A percentile compares a stretch with the other conserved stretches of the same genome.
These are phyloP conservation scores for Papilio xuthus DNA, from an alignment of 1,140 invertebrate species.

Conservation along the genomic window DNA sequence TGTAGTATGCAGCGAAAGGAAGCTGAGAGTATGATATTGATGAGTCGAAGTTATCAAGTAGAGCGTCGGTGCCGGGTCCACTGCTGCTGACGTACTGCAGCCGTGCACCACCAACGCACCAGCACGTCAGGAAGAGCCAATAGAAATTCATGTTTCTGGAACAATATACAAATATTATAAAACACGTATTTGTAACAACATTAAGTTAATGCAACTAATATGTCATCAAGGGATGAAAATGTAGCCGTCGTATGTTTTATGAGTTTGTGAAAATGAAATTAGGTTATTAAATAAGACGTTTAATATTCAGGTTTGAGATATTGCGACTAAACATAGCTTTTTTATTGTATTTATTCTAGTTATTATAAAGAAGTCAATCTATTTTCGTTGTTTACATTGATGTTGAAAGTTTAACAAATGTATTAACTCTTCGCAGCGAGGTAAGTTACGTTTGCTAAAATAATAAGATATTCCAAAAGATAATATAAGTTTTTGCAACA, in stretches of 20 bases:
- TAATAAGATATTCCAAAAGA: conserved; percentile 17
- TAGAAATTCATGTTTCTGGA: conserved; percentile 70
- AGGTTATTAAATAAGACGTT: neutral
- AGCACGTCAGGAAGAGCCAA: conserved; percentile 66
- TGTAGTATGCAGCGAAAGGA: conserved; percentile 60
- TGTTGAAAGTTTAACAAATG: neutral
- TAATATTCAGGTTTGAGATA: neutral
- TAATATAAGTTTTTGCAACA: conserved; percentile 25
- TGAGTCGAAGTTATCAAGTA: conserved; percentile 52
- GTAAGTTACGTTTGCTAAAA: conserved; percentile 12
- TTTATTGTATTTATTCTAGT: conserved; percentile 5
- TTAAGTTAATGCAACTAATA: neutral
- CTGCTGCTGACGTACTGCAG: conserved; percentile 69
- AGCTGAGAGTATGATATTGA: conserved; percentile 54
- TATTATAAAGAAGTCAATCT: neutral
- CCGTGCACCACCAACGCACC: conserved; percentile 67
- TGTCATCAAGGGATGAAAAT: neutral
- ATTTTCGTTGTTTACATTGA: neutral
- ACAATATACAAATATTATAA: conserved; percentile 39
- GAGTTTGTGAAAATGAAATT: too few species aligned
- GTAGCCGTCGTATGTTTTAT: neutral
- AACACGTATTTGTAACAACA: neutral
- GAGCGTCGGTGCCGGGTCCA: conserved; percentile 47
- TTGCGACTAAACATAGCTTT: too few species aligned
- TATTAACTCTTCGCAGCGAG: neutral